phyloP scores from a whole-genome alignment of 2,113 vertebrate species.

The Nestor notabilis region DNA sequence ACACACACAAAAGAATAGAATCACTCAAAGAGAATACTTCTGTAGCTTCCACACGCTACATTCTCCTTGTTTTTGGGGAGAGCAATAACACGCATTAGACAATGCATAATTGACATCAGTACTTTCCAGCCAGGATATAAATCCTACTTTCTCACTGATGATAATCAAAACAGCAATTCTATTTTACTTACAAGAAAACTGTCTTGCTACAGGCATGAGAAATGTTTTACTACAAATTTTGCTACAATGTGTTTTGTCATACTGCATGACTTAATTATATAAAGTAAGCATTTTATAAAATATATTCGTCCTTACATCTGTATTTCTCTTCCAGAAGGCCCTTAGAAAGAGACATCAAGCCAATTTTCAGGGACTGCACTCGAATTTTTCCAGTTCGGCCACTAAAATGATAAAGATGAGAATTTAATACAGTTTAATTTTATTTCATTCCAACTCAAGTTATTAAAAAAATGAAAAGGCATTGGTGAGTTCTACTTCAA shows the following conservation, averaged over 20 bases:
- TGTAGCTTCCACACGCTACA: background rate
- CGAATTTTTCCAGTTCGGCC: slow-evolving; percentile 95
- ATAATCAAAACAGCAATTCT: background rate
- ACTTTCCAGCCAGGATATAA: background rate
- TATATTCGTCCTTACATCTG: slow-evolving; percentile 85
- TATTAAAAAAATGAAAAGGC: background rate
- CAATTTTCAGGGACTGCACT: slow-evolving; percentile 94
- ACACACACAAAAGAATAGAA: background rate
- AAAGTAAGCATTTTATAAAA: background rate
- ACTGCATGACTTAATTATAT: background rate
- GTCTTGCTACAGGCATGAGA: background rate
- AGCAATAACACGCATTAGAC: background rate
- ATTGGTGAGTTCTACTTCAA: background rate
- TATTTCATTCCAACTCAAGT: background rate
- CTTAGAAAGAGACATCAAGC: slow-evolving; percentile 93
- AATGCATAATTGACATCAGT: background rate
- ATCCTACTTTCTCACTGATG: background rate
- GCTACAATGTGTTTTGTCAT: background rate
- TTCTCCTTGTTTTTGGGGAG: background rate
- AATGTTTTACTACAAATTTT: background rate
- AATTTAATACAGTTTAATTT: background rate
- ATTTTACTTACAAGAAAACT: background rate
- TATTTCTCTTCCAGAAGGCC: slow-evolving; percentile 97
- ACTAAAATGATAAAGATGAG: slow-evolving; percentile 73
- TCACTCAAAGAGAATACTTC: background rate